Evolutionary conservation across 2,888 invertebrate genomes (phyloP).

Genomic region (Hydraecia micacea): DNA sequence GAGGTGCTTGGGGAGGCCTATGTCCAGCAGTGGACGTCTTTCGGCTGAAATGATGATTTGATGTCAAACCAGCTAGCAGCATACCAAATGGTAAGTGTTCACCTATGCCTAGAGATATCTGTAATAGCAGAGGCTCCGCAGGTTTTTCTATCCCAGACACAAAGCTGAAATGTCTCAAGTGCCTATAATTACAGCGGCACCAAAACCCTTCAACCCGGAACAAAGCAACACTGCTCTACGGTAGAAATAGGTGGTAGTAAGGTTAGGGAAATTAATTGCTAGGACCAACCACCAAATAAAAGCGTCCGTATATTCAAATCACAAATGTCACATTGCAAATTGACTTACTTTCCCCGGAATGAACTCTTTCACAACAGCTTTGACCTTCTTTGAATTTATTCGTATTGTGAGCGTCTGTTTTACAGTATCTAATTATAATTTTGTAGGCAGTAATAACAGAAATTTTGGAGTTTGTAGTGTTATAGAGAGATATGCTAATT

Average conservation of each 20-base stretch:
- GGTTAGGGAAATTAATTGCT: neutral
- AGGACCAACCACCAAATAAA: neutral
- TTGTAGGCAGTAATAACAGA: constrained; percentile 39
- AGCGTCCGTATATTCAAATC: neutral
- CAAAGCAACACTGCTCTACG: neutral
- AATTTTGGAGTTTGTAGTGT: constrained; percentile 33
- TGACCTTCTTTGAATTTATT: constrained; percentile 28
- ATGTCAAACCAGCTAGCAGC: neutral
- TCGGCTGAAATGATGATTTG: too few relatives aligned
- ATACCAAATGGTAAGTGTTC: neutral
- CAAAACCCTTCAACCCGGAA: neutral
- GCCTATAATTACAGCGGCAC: neutral
- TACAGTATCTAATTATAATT: constrained; percentile 50
- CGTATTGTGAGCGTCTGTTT: neutral
- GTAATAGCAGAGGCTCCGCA: neutral
- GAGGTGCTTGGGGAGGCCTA: too few relatives aligned
- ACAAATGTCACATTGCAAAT: neutral
- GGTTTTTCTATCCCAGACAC: neutral
- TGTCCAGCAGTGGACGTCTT: too few relatives aligned
- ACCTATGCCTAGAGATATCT: neutral
- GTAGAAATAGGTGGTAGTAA: neutral
- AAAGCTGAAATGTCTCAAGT: neutral
- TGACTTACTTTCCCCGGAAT: neutral
- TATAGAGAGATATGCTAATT: constrained; percentile 42
- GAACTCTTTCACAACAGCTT: neutral